These are phyloP conservation scores for Mus pahari DNA, from an alignment of 2,113 vertebrate genomes.

Conservation along the genomic window DNA sequence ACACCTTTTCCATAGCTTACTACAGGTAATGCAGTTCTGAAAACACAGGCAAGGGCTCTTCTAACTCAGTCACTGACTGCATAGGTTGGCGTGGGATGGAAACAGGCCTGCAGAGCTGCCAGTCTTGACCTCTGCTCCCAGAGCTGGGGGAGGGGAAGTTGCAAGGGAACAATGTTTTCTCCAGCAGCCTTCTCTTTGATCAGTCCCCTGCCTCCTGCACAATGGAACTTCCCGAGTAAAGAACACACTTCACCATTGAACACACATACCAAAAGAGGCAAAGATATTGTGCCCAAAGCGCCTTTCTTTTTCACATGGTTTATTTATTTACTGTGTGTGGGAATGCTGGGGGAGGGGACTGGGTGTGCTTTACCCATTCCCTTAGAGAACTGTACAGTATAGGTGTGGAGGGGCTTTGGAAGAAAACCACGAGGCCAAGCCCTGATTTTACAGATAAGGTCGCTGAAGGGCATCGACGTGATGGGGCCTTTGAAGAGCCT, in stretches of 20 bases:
- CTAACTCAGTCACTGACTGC: not conserved
- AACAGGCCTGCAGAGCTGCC: not conserved
- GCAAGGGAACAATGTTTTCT: not conserved
- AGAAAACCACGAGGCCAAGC: not conserved
- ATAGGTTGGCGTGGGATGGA: not conserved
- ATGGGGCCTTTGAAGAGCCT: not conserved
- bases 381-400: conserved; percentile 2
- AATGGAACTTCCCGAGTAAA: not conserved
- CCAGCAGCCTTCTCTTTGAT: not conserved
- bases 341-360: too few species aligned
- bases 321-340: not conserved
- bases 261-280: not conserved
- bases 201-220: not conserved
- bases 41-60: not conserved
- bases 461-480: not conserved
- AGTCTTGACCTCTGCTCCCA: not conserved
- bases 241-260: not conserved
- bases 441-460: conserved; percentile 40
- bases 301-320: not conserved
- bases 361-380: not conserved
- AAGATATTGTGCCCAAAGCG: not conserved
- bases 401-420: not conserved
- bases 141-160: not conserved
- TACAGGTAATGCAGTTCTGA: not conserved
- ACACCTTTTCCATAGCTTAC: too few species aligned